Conservation (phyloP, 1,140 invertebrate species). For the Ostrea denselamellosa region DNA sequence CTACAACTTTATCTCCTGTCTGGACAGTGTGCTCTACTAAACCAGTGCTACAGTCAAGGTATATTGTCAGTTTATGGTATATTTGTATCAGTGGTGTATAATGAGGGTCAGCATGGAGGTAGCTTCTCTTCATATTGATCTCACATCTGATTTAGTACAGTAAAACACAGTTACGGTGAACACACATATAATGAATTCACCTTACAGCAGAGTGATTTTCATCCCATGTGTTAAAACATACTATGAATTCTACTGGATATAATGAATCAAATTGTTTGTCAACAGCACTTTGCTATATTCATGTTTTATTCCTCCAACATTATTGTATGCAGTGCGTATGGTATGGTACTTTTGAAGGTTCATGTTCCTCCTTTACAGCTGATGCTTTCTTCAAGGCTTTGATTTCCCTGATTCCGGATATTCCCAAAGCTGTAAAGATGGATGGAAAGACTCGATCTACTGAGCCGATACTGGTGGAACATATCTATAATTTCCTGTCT, state of each 20-base stretch:
- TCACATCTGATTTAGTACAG: too few relatives aligned
- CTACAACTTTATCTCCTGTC: constrained; percentile 92
- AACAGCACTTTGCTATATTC: too few relatives aligned
- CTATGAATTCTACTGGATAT: too few relatives aligned
- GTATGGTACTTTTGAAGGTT: not conserved
- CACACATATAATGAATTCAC: too few relatives aligned
- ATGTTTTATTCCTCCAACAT: too few relatives aligned
- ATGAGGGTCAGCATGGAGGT: too few relatives aligned
- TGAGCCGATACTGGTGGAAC: constrained; percentile 86
- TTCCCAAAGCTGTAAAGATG: constrained; percentile 87
- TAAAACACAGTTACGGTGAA: too few relatives aligned
- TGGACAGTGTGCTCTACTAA: constrained; percentile 92
- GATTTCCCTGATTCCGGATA: constrained; percentile 88
- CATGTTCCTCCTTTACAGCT: constrained; percentile 81
- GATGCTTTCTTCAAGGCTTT: constrained; percentile 96
- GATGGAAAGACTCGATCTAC: constrained; percentile 87
- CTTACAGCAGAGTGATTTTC: too few relatives aligned
- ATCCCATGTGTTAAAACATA: too few relatives aligned
- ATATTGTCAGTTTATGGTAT: constrained; percentile 52
- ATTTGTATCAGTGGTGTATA: too few relatives aligned
- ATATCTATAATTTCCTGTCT: constrained; percentile 87
- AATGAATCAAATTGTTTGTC: too few relatives aligned
- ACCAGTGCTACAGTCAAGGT: constrained; percentile 96
- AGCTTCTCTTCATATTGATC: too few relatives aligned
- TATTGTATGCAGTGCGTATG: not conserved